phyloP scores from a whole-genome alignment of 2,113 vertebrate species.

The Pachycephala philippinensis region DNA sequence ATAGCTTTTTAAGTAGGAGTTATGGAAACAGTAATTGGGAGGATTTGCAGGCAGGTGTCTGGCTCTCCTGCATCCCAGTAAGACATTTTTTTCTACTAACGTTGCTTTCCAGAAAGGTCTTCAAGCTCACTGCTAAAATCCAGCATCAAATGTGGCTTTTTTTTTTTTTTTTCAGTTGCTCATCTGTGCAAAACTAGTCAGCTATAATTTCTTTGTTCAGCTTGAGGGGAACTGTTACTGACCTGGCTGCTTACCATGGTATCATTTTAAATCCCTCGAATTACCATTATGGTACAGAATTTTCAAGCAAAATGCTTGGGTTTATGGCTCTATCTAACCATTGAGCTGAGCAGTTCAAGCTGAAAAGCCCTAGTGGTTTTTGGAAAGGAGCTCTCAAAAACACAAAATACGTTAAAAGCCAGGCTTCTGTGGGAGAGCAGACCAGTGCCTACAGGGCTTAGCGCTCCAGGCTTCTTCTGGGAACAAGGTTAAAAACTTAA shows the following conservation, averaged over 20 bases:
- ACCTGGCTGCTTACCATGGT: not conserved
- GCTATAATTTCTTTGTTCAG: not conserved
- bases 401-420: not conserved
- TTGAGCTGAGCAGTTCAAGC: constrained; percentile 20
- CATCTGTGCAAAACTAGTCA: not conserved
- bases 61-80: not conserved
- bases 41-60: constrained; percentile 46
- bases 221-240: not conserved
- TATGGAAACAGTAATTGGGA: constrained; percentile 43
- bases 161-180: not conserved
- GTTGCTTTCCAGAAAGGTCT: constrained; percentile 1
- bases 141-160: not conserved
- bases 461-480: not conserved
- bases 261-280: not conserved
- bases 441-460: not conserved
- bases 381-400: not conserved
- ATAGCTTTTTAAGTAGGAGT: constrained; percentile 58
- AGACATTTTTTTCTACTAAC: not conserved
- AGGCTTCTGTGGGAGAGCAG: not conserved
- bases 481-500: not conserved
- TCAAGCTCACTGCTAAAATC: not conserved
- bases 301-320: not conserved
- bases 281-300: not conserved
- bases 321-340: not conserved
- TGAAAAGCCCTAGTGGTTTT: constrained; percentile 4